Percentiles rank a stretch among this genome's conserved stretches.
Conservation (phyloP, 2,888 invertebrate species). For the Sussaba pulchella region DNA sequence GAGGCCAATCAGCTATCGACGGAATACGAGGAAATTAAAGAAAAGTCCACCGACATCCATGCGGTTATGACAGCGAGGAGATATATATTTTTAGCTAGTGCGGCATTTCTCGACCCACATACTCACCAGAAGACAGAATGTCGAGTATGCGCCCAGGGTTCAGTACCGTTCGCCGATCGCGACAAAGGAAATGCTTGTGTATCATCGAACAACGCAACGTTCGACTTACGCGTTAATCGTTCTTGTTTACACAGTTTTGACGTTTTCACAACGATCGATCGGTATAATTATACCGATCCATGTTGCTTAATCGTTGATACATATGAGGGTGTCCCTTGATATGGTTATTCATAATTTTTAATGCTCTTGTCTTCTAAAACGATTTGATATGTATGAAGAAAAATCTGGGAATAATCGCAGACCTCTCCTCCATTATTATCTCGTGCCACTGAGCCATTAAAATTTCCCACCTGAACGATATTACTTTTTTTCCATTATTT, state of each 20-base stretch:
- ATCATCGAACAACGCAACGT: conserved; percentile 16
- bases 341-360: too few species aligned
- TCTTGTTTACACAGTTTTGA: conserved; percentile 12
- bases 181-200: conserved; percentile 66
- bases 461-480: too few species aligned
- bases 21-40: conserved; percentile 28
- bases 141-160: conserved; percentile 76
- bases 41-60: conserved; percentile 54
- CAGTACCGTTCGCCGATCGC: conserved; percentile 66
- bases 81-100: conserved; percentile 79
- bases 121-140: conserved; percentile 79
- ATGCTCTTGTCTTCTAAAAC: too few species aligned
- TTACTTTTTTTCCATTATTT: too few species aligned
- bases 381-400: too few species aligned
- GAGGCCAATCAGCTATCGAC: background rate
- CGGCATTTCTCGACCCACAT: conserved; percentile 83
- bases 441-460: too few species aligned
- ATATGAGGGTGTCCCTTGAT: too few species aligned
- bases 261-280: background rate
- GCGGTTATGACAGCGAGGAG: conserved; percentile 31
- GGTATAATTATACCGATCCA: background rate
- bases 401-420: too few species aligned
- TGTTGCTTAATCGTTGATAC: too few species aligned
- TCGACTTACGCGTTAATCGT: background rate
- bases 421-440: too few species aligned